Conservation (phyloP, 2,888 invertebrate genomes). For the Dasysyrphus tricinctus region DNA sequence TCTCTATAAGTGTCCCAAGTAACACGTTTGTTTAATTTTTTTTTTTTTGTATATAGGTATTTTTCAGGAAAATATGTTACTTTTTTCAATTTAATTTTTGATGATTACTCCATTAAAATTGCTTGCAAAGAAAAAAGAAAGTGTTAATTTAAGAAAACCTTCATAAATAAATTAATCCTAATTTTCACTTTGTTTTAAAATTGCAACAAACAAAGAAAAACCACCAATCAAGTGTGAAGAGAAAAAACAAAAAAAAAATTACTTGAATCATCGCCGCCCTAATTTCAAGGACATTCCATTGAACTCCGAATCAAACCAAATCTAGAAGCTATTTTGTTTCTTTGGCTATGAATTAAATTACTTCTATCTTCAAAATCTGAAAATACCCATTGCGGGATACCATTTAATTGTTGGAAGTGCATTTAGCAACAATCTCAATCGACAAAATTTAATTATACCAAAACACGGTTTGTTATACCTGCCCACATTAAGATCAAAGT, state of each 20-base stretch:
- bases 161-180: constrained; percentile 3
- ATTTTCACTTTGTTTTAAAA: constrained; percentile 12
- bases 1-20: not conserved
- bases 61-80: constrained; percentile 27
- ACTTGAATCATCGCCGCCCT: constrained; percentile 72
- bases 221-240: constrained; percentile 24
- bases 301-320: constrained; percentile 58
- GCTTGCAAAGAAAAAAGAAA: not conserved
- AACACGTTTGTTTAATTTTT: constrained; percentile 29
- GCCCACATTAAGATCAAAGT: constrained; percentile 15
- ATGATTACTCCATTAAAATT: constrained; percentile 4
- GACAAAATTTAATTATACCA: not conserved
- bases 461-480: not conserved
- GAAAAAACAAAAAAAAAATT: constrained; percentile 29
- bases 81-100: constrained; percentile 19
- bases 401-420: constrained; percentile 14
- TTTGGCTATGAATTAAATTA: not conserved
- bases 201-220: constrained; percentile 39
- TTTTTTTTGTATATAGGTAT: constrained; percentile 10
- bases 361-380: not conserved
- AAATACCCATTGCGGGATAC: not conserved
- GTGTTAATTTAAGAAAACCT: constrained; percentile 9
- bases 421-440: not conserved
- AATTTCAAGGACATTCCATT: constrained; percentile 74
- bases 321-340: constrained; percentile 12